Conservation (phyloP, 2,113 vertebrate species). For the Melanostigma gelatinosum region DNA sequence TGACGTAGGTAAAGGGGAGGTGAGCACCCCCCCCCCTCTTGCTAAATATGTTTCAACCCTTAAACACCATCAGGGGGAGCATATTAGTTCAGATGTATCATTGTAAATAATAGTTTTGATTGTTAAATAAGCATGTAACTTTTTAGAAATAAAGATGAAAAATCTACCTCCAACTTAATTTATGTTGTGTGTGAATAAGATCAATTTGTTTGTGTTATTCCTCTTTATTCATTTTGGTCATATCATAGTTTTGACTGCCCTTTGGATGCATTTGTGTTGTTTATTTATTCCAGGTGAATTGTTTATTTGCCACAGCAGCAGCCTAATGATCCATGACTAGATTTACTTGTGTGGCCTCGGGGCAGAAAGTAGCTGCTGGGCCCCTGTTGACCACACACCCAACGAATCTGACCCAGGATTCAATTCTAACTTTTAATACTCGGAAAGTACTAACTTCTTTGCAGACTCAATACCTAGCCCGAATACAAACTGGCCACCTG, state of each 20-base stretch:
- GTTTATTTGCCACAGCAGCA: too few relatives aligned
- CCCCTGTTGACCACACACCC: too few relatives aligned
- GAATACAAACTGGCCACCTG: neutral
- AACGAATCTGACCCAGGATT: neutral
- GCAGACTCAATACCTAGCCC: neutral
- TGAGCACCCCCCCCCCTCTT: conserved; percentile 24
- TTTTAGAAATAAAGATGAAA: conserved; percentile 77
- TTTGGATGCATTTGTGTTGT: neutral
- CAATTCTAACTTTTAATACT: neutral
- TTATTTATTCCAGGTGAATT: too few relatives aligned
- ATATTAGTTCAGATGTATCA: conserved; percentile 78
- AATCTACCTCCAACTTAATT: conserved; percentile 36
- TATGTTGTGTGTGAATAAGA: neutral
- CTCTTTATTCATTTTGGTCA: too few relatives aligned
- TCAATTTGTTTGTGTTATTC: neutral
- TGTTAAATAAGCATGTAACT: conserved; percentile 76
- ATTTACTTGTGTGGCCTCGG: too few relatives aligned
- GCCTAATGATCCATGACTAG: too few relatives aligned
- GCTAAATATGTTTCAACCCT: conserved; percentile 60
- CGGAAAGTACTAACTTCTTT: neutral
- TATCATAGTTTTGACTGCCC: neutral
- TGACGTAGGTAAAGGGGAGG: conserved; percentile 40
- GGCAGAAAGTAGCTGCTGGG: too few relatives aligned
- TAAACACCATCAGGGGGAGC: conserved; percentile 57
- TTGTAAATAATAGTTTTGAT: conserved; percentile 81